phyloP scores from a whole-genome alignment of 1,140 invertebrate species.

The Thaumatotibia leucotreta region DNA sequence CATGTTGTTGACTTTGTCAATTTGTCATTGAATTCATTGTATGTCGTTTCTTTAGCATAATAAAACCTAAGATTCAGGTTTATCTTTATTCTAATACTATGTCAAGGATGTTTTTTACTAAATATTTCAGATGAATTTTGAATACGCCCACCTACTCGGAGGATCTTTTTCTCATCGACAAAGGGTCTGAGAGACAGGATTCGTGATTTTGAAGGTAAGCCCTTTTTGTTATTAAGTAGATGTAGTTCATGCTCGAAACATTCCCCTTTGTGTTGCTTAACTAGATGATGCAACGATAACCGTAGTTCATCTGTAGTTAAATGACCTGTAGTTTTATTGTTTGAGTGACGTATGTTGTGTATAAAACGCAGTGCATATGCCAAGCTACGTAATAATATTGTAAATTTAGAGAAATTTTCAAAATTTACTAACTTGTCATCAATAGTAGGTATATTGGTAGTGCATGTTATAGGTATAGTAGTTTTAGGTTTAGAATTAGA shows the following conservation, averaged over 20 bases:
- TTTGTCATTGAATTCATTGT: no score
- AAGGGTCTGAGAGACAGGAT: slow-evolving; percentile 19
- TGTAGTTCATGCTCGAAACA: slow-evolving; percentile 19
- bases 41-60: no score
- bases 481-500: background rate
- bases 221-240: slow-evolving; percentile 16
- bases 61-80: no score
- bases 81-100: no score
- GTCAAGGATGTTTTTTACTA: slow-evolving; percentile 27
- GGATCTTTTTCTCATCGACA: slow-evolving; percentile 15
- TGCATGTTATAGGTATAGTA: background rate
- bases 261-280: slow-evolving; percentile 12
- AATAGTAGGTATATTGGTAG: no score
- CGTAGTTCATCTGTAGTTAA: background rate
- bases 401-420: slow-evolving; percentile 15
- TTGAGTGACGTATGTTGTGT: background rate
- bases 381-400: background rate
- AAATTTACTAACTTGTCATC: background rate
- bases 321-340: background rate
- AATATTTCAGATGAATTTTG: slow-evolving; percentile 16
- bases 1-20: no score
- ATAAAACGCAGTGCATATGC: slow-evolving; percentile 3
- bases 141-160: slow-evolving; percentile 26
- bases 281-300: background rate
- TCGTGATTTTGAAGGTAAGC: slow-evolving; percentile 17